Base-by-base conservation (phyloP, 53 echinoderm and acorn worm species). In the Henricia sp. region DNA sequence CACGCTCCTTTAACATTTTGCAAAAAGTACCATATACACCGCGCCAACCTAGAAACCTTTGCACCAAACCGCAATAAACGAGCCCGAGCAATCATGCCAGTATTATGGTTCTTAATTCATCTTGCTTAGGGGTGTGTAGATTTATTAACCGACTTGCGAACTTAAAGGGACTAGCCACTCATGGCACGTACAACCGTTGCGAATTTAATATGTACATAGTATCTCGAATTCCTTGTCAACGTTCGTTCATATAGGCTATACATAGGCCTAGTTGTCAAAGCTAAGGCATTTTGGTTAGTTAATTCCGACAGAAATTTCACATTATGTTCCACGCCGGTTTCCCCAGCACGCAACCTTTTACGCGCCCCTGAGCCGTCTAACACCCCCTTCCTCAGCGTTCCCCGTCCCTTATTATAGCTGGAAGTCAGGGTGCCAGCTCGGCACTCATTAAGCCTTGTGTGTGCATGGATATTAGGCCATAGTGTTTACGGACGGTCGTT, bases 81-180 rank as follows among this genome's bases (percentile, higher is more conserved):
- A 53, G 3, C 53, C 25, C 74, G n/a, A 37, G 14, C 53, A 53
- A 74, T 74, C 74, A 74, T 54, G 6, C 37, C 8, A 37, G 55
- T 23, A 74, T 74, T 74, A 74, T 74, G 55, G 55, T 74, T 74
- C n/a, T 24, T 37, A 55, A 74, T 55, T 74, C 38, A 28, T 37
- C 55, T 21, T 10, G 74, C 55, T 55, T 16, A 36, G 13, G 74
- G 74, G 54, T 37, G 13, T 73, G 36, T 36, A 24, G 74, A 51
- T 51, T 71, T 71, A 71, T 71, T 51, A 71, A n/a, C n/a, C n/a
- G n/a, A 58, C n/a, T 9, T 14, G 51, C n/a, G 42, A 70, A 43
- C 26, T 71, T 71, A 71, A 51, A 71, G 50, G 51, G 51, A 25
- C 34, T 23, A 14, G 33, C n/a, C n/a, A n/a, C n/a, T n/a, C n/a